Conservation (phyloP, 2,888 invertebrate genomes). For the Ellobium chinense region DNA sequence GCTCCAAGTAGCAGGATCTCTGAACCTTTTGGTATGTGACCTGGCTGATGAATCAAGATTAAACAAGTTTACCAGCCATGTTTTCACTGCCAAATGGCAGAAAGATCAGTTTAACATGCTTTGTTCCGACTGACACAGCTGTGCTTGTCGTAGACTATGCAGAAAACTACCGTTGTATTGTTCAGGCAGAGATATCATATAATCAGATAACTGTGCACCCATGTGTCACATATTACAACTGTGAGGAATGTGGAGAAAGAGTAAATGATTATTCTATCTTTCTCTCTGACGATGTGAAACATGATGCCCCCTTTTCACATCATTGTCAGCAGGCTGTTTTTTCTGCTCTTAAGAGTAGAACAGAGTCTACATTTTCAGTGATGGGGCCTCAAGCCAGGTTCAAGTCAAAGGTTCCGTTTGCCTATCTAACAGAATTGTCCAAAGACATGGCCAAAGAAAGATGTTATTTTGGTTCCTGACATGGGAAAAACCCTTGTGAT, state of each 20-base stretch:
- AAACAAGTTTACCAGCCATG: too few relatives aligned
- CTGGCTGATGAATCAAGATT: too few relatives aligned
- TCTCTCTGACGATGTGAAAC: constrained; percentile 10
- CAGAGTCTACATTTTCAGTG: constrained; percentile 21
- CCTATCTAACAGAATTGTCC: constrained; percentile 2
- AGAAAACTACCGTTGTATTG: background rate
- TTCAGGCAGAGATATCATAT: constrained; percentile 21
- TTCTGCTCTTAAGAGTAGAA: background rate
- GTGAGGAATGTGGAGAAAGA: background rate
- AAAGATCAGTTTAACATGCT: too few relatives aligned
- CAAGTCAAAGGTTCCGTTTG: constrained; percentile 34
- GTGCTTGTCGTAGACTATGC: background rate
- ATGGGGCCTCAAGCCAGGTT: constrained; percentile 34
- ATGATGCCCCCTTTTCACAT: background rate
- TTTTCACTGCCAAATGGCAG: too few relatives aligned
- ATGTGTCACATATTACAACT: background rate
- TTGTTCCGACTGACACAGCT: too few relatives aligned
- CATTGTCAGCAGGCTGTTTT: background rate
- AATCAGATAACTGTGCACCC: constrained; percentile 29
- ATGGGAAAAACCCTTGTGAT: constrained; percentile 24
- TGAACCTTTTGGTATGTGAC: too few relatives aligned
- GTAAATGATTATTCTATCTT: background rate
- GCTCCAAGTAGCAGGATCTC: too few relatives aligned
- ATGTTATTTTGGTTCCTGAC: constrained; percentile 14
- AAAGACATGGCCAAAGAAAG: background rate